Evolutionary conservation across 1,140 invertebrate genomes (phyloP), one percentile per base, ranked within the genome.

Genomic region (Ceratitis capitata): DNA sequence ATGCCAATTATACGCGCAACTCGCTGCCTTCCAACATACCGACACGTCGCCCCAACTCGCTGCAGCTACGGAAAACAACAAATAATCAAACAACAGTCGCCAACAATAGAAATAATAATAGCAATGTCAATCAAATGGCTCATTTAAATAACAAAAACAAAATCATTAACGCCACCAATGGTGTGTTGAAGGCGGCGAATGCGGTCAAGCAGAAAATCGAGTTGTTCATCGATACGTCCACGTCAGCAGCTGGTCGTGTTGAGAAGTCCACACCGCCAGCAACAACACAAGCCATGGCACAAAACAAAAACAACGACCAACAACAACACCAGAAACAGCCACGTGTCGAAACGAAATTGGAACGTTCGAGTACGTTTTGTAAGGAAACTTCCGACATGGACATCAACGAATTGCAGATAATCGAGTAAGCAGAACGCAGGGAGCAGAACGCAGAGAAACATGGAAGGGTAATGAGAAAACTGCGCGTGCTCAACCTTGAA

Each of bases 311-410:
- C 26, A 86, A 0, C 16, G 32, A 82, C 35, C 49, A 56, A 29
- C 39, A 82, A 47, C 35, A 56, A 29, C 39, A 82, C 32, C 35
- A 69, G 49, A 42, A 84, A 56, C 32, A 51, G 51, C 35, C 85
- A 83, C 12, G 87, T 88, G 74, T 86, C 3, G 90, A 91, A 82
- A 89, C 89, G 12, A 92, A 92, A 86, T 86, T 92, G 82, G 91
- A 92, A 83, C 88, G 91, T 29, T 92, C 91, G 3, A 92, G 90
- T 86, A 92, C 91, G 9, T 92, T 92, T 51, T 92, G 90, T 86
- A 92, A 92, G 86, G 91, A 92, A 10, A 87, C 87, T 78, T 88
- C 91, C 29, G 91, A 92, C 85, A 51, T 91, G 86, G 85, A 86
- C 56, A 83, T 91, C 4, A 87, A 87, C 39, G 89, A 92, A 47